Percentiles rank a stretch among this genome's conserved stretches.
phyloP scores from a whole-genome alignment of 2,113 vertebrate species.

The Empidonax traillii region DNA sequence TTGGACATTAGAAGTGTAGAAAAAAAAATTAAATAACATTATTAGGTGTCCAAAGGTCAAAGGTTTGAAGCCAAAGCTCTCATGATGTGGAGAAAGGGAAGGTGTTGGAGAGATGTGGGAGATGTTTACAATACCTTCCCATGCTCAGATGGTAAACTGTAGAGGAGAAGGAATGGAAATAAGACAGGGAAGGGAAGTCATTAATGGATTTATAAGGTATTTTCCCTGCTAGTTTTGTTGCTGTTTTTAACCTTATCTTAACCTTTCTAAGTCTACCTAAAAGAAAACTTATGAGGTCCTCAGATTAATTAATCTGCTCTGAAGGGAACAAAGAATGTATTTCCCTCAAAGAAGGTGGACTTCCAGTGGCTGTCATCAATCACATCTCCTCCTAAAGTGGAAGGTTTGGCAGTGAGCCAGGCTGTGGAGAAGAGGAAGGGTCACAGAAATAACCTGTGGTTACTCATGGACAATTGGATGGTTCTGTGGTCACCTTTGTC shows the following conservation, averaged over 20 bases:
- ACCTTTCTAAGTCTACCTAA: background rate
- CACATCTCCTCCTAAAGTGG: background rate
- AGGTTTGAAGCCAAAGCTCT: background rate
- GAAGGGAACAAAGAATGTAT: background rate
- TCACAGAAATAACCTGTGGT: background rate
- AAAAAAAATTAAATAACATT: background rate
- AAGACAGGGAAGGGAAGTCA: background rate
- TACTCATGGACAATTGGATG: background rate
- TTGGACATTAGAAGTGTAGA: background rate
- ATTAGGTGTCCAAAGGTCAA: background rate
- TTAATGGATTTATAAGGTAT: background rate
- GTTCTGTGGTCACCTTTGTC: background rate
- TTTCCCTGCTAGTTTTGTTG: background rate
- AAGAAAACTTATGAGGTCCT: background rate
- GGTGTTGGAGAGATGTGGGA: background rate
- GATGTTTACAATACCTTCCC: background rate
- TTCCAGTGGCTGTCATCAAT: background rate
- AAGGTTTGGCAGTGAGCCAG: background rate
- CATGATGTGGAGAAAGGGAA: background rate
- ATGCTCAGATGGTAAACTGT: background rate
- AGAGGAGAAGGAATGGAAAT: background rate
- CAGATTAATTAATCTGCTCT: background rate
- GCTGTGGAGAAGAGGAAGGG: background rate
- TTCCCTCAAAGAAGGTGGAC: background rate
- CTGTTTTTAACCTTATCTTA: background rate